phyloP scores from a whole-genome alignment of 2,113 vertebrate species.

The Octodon degus region DNA sequence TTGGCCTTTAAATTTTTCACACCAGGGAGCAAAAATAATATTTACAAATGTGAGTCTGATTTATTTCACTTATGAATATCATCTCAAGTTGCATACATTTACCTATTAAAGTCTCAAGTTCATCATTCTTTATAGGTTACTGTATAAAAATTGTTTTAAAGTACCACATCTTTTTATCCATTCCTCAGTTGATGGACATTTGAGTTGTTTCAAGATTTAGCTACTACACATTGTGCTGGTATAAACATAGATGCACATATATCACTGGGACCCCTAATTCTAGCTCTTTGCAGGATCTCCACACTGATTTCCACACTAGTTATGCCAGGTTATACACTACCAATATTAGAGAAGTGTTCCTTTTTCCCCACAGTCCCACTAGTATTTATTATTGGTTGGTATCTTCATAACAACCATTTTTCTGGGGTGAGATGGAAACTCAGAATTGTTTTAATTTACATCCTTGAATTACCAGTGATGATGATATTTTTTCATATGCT shows the following conservation, averaged over 20 bases:
- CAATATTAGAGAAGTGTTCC: background rate
- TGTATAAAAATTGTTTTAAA: background rate
- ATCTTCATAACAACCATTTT: background rate
- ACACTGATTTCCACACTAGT: background rate
- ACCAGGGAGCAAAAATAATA: background rate
- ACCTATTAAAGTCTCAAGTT: background rate
- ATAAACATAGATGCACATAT: background rate
- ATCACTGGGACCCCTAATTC: background rate
- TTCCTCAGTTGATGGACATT: background rate
- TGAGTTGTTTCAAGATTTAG: background rate
- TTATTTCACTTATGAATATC: background rate
- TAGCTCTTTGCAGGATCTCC: background rate
- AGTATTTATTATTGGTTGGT: background rate
- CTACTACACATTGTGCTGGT: background rate
- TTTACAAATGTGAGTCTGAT: background rate
- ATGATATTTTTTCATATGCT: background rate
- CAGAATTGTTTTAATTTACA: background rate
- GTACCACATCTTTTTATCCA: background rate
- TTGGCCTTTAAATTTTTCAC: background rate
- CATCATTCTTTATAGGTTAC: background rate
- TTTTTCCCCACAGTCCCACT: background rate
- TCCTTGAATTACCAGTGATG: background rate
- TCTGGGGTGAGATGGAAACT: background rate
- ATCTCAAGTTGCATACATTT: background rate
- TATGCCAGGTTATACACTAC: background rate